Evolutionary conservation across 2,797 vertebrate genomes (phyloP), one percentile per base, ranked within the genome.

Genomic region (Carduelis carduelis): DNA sequence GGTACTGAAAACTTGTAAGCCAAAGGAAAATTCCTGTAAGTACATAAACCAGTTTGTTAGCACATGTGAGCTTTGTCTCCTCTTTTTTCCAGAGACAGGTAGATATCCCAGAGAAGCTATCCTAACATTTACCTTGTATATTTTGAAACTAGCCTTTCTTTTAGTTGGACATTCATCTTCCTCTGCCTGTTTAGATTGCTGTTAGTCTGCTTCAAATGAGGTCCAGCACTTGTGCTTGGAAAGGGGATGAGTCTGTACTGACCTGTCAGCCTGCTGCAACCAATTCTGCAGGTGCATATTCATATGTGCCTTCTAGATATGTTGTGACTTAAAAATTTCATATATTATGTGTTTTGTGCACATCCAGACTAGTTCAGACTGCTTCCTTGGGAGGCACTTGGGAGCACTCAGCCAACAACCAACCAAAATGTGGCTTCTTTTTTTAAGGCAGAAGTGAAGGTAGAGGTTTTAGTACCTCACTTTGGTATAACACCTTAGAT

Each of bases 241-340:
- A 49, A 53, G 8, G 16, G 9, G 5, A 56, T 50, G 52, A 24
- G 6, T 59, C 52, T 53, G 17, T 57, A 32, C 12, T 83, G 71
- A 32, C 14, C n/a, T 56, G 14, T 57, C 23, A 59, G 2, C 13
- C 17, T 78, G 39, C 49, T 71, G 12, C 39, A 43, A 52, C 10
- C 10, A n/a, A 2, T 75, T 23, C 12, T 46, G 8, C 12, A 44
- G 15, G 9, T 46, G 18, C 14, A 8, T 22, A 8, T 39, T 12
- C 37, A 39, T 39, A 39, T 0, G 2, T 0, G 1, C 18, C 27
- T 61, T 7, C 16, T 70, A 32, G 14, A 12, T 27, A 39, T 0
- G 1, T 15, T 39, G 3, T 30, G 60, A 35, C 9, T 72, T 76
- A 4, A 83, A 35, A 50, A n/a, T 44, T 43, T 69, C 5, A 18